Conservation (phyloP, 1,140 invertebrate species). For the Lucilia sericata region DNA sequence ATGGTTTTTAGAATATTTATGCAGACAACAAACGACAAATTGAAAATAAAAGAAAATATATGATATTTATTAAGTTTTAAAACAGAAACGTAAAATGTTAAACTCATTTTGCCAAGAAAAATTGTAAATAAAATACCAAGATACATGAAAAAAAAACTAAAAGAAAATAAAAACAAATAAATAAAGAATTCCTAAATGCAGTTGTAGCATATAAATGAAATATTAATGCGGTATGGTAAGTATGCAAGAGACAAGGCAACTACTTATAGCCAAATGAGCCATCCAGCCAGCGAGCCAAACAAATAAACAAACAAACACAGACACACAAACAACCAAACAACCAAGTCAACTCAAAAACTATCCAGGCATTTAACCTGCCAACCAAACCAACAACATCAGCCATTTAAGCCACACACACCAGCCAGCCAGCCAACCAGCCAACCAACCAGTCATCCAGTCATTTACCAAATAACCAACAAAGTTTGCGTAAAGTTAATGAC, state of each 20-base stretch:
- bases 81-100: neutral
- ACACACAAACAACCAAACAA: neutral
- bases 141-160: neutral
- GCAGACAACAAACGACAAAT: neutral
- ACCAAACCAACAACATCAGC: neutral
- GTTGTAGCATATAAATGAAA: conserved; percentile 14
- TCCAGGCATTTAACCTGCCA: neutral
- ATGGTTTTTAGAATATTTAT: neutral
- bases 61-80: neutral
- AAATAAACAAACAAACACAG: too few relatives aligned
- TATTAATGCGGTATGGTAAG: conserved; percentile 4
- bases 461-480: neutral
- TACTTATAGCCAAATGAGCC: neutral
- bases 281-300: neutral
- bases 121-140: conserved; percentile 4
- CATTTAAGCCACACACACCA: neutral
- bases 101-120: conserved; percentile 4
- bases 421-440: neutral
- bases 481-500: conserved; percentile 8
- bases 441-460: neutral
- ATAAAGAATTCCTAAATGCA: neutral
- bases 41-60: neutral
- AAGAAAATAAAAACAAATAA: neutral
- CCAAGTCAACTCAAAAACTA: neutral
- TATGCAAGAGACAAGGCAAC: neutral